Conservation (phyloP, 2,113 vertebrate genomes). For the Panurus biarmicus region DNA sequence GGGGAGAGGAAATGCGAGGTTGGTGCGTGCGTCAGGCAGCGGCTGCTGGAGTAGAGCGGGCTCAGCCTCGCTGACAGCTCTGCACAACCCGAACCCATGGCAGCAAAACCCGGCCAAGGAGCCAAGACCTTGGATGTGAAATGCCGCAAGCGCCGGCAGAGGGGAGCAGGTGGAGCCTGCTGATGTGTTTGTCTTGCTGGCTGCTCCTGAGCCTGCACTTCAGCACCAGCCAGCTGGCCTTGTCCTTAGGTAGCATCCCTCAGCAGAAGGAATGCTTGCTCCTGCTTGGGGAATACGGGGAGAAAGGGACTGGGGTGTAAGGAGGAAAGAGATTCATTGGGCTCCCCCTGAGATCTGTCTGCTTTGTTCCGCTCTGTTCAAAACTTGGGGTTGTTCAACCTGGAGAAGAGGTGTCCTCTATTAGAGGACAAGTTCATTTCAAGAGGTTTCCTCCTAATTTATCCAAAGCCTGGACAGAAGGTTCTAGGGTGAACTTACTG, state of each 20-base stretch:
- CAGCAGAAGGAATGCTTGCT: background rate
- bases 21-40: background rate
- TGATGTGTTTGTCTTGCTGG: background rate
- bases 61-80: background rate
- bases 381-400: background rate
- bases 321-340: background rate
- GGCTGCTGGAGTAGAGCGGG: background rate
- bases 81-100: accelerated
- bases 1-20: background rate
- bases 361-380: background rate
- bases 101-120: background rate
- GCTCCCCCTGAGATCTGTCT: background rate
- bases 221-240: background rate
- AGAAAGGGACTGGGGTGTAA: accelerated
- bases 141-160: background rate
- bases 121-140: background rate
- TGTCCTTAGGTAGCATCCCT: background rate
- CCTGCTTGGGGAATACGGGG: accelerated
- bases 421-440: background rate
- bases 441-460: background rate
- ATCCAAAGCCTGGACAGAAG: background rate
- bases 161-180: background rate
- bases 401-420: background rate
- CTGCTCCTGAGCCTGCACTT: background rate
- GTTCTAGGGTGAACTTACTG: background rate